A percentile compares a stretch with the other conserved stretches of the same genome.
Conservation (phyloP, 1,140 invertebrate genomes). For the Ceratina calcarata region DNA sequence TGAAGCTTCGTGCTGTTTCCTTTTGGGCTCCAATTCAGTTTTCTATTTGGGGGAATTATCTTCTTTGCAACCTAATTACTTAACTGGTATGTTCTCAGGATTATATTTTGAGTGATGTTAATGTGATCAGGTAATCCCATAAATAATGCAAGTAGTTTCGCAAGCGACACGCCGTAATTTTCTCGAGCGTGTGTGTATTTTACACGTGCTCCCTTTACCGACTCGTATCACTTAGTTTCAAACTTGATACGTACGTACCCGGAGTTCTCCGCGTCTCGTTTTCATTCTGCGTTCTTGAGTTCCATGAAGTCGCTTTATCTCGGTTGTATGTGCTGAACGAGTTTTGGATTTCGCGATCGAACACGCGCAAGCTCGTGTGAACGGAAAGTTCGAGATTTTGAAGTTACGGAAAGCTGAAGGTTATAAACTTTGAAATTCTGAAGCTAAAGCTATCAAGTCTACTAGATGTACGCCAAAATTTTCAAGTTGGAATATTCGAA, state of each 20-base stretch:
- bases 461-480: too few relatives aligned
- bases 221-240: too few relatives aligned
- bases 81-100: too few relatives aligned
- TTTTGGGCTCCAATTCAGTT: not conserved
- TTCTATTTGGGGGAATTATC: too few relatives aligned
- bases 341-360: not conserved
- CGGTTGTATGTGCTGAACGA: not conserved
- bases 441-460: not conserved
- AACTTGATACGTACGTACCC: too few relatives aligned
- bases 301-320: not conserved
- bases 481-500: not conserved
- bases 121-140: too few relatives aligned
- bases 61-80: not conserved
- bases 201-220: too few relatives aligned
- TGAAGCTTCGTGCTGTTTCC: slow-evolving; percentile 19
- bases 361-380: not conserved
- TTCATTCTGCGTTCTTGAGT: not conserved
- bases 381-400: not conserved
- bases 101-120: too few relatives aligned
- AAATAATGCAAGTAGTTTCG: too few relatives aligned
- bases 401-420: not conserved
- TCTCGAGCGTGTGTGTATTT: too few relatives aligned
- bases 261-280: not conserved
- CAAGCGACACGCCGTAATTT: too few relatives aligned
- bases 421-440: not conserved